phyloP scores from a whole-genome alignment of 2,113 vertebrate species.

The Penelope pileata region DNA sequence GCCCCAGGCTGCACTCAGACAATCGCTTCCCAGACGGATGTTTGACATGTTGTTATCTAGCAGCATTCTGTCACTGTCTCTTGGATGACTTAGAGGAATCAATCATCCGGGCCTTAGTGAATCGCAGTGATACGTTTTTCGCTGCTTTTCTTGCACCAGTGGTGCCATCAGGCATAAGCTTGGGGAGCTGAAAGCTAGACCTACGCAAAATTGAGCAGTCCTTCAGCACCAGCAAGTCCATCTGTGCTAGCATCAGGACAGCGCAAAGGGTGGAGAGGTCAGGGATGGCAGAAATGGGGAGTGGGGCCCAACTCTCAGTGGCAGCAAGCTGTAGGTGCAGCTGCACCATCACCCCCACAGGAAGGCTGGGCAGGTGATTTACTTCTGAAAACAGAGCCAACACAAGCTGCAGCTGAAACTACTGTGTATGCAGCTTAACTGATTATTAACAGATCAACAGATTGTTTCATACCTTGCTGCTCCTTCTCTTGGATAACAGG shows the following conservation, averaged over 20 bases:
- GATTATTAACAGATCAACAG: not conserved
- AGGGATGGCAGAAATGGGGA: not conserved
- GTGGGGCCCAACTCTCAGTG: not conserved
- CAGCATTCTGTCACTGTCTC: constrained; percentile 12
- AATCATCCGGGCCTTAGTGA: constrained; percentile 5
- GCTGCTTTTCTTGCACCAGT: rapidly evolving
- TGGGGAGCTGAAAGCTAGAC: not conserved
- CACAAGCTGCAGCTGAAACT: not conserved
- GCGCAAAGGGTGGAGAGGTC: not conserved
- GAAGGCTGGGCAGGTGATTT: not conserved
- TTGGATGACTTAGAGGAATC: constrained; percentile 20
- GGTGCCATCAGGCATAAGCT: not conserved
- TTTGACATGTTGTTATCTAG: not conserved
- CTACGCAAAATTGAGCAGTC: not conserved
- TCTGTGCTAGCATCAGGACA: not conserved
- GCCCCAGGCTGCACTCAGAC: not conserved
- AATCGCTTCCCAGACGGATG: not conserved
- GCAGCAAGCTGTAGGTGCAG: not conserved
- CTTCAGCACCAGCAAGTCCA: not conserved
- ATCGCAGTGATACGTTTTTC: not conserved
- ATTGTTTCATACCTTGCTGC: not conserved
- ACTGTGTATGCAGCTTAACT: not conserved
- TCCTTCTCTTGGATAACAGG: not conserved
- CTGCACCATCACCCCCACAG: not conserved
- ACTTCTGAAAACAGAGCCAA: not conserved